phyloP scores from a whole-genome alignment of 2,113 vertebrate genomes.

The Polyodon spathula region DNA sequence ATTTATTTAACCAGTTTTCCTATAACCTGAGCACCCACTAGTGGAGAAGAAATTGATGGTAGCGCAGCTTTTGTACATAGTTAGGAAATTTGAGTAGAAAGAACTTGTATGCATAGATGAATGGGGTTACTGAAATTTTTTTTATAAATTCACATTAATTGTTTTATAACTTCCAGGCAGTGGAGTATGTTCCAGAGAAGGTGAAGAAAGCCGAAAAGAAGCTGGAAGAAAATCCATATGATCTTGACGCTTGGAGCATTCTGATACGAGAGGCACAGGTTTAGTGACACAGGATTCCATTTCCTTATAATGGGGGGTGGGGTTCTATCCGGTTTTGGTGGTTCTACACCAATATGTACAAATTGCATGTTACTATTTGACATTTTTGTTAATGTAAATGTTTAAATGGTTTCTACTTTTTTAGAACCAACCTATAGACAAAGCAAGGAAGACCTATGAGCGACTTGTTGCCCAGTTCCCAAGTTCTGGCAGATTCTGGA shows the following conservation, averaged over 20 bases:
- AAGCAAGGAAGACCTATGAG: constrained; percentile 99
- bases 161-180: constrained; percentile 56
- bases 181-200: constrained; percentile 97
- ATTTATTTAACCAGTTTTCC: too few species aligned
- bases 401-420: constrained; percentile 82
- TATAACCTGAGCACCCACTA: too few species aligned
- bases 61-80: too few species aligned
- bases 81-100: too few species aligned
- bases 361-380: constrained; percentile 28
- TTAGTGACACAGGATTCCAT: constrained; percentile 99
- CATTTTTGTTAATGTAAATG: constrained; percentile 61
- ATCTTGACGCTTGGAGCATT: constrained; percentile 99
- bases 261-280: constrained; percentile 99
- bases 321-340: background rate
- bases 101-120: too few species aligned
- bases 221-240: constrained; percentile 99
- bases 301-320: constrained; percentile 64
- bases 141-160: constrained; percentile 1
- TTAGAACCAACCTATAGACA: constrained; percentile 99
- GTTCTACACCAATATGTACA: constrained; percentile 14
- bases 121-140: background rate
- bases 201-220: constrained; percentile 99
- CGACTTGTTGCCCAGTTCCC: constrained; percentile 99
- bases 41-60: too few species aligned
- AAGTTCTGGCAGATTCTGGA: constrained; percentile 99